Base-by-base conservation (phyloP, 2,113 vertebrate species). In the Muntiacus reevesi region DNA sequence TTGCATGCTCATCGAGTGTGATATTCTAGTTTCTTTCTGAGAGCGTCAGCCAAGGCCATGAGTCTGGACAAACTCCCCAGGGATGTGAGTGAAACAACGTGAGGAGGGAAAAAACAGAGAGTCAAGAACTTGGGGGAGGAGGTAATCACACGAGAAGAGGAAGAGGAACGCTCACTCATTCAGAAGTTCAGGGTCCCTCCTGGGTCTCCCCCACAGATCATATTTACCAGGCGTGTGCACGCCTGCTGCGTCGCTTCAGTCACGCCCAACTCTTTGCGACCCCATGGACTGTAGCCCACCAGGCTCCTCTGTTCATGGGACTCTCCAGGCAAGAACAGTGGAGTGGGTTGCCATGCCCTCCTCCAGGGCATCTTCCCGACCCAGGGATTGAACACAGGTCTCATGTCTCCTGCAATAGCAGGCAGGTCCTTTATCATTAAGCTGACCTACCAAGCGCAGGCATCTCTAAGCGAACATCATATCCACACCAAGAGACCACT, bases 81-180 rank as follows among this genome's bases (percentile, higher is more conserved):
- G 2, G 7, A 67, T 1, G 0, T 23, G 85, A 88, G 25, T 28
- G 60, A 74, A 30, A 10, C 55, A 40, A 64, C 2, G 2, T 28
- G 10, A 36, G 79, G 28, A 52, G 19, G 7, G 6, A 43, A 12
- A 21, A 59, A 78, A 12, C 67, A 74, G 19, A 14, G 12, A 47
- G 8, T 74, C 23, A 9, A n/a, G 50, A 12, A 9, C 3, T 15
- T 1, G 10, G 28, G 36, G 28, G 3, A 14, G 15, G 2, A 28
- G 64, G 27, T n/a, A 30, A 7, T 4, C 0, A 27, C 11, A 14
- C 11, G 5, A 8, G 27, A 1, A 1, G 1, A 1, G 9, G 7
- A 6, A 40, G 17, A 16, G 28, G 43, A 7, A 25, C 4, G 10
- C 50, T 17, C 7, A 1, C 43, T 30, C 1, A 3, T 12, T 92